Evolutionary conservation across 2,888 invertebrate species (phyloP).

Genomic region (Andrena haemorrhoa): DNA sequence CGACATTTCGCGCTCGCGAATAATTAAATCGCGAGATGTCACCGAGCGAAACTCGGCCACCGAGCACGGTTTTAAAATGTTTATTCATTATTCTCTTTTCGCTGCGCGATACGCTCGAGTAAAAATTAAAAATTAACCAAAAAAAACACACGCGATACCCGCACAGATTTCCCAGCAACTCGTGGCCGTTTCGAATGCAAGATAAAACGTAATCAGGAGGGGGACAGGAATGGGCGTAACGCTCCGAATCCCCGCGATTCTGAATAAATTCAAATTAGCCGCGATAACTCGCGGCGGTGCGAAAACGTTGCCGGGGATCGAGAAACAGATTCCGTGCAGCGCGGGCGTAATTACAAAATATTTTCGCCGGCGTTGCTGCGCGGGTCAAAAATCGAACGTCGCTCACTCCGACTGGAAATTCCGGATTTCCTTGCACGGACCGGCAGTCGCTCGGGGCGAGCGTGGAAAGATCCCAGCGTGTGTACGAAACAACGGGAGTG

Average conservation of each 20-base stretch:
- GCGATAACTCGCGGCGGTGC: neutral
- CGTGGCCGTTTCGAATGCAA: neutral
- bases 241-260: neutral
- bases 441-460: constrained; percentile 55
- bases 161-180: neutral
- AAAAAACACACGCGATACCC: neutral
- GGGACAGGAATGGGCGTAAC: neutral
- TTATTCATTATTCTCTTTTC: constrained; percentile 1
- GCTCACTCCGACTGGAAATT: constrained; percentile 62
- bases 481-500: constrained; percentile 54
- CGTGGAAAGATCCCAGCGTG: constrained; percentile 48
- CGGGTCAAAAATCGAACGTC: constrained; percentile 54
- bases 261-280: neutral
- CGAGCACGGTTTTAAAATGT: neutral
- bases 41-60: neutral
- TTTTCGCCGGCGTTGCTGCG: constrained; percentile 11
- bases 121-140: neutral
- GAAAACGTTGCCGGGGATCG: neutral
- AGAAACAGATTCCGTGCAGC: neutral
- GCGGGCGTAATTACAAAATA: constrained; percentile 44
- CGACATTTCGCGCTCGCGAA: constrained; percentile 18
- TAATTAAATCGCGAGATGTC: constrained; percentile 38
- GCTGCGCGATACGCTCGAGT: neutral
- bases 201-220: neutral
- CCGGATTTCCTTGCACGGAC: constrained; percentile 64